Conservation (phyloP, 1,140 invertebrate genomes). For the Triops cancriformis region DNA sequence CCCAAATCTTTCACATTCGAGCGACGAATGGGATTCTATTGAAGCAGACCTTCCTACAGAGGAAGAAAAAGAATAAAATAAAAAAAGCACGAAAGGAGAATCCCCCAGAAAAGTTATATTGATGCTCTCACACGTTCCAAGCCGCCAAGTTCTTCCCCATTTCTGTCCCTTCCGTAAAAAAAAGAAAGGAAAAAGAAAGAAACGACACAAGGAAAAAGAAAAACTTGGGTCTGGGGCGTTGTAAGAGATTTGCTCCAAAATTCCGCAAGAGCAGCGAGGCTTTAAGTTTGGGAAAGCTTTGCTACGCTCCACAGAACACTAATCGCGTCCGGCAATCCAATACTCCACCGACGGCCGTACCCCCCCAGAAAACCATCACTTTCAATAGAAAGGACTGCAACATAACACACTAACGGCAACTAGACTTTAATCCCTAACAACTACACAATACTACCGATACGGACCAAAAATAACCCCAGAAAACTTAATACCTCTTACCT, state of each 20-base stretch:
- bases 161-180: not conserved
- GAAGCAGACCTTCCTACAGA: not conserved
- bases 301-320: conserved; percentile 2
- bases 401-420: not conserved
- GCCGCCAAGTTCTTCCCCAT: not conserved
- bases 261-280: conserved; percentile 8
- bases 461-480: no score
- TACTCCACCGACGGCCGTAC: not conserved
- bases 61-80: not conserved
- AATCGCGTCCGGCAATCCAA: conserved; percentile 12
- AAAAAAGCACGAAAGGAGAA: not conserved
- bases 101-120: not conserved
- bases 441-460: not conserved
- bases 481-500: no score
- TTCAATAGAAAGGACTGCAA: not conserved
- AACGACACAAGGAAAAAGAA: no score
- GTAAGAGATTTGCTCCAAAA: conserved; percentile 2
- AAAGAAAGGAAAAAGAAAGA: not conserved
- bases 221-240: not conserved
- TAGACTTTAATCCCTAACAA: not conserved
- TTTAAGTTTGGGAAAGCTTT: conserved; percentile 1
- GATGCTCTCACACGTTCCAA: conserved; percentile 8
- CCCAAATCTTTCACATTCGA: not conserved
- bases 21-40: not conserved
- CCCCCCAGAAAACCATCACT: not conserved